Percentiles rank a stretch among this genome's conserved stretches.
phyloP scores from a whole-genome alignment of 1,140 invertebrate species.

The Nixonia krombeini region DNA sequence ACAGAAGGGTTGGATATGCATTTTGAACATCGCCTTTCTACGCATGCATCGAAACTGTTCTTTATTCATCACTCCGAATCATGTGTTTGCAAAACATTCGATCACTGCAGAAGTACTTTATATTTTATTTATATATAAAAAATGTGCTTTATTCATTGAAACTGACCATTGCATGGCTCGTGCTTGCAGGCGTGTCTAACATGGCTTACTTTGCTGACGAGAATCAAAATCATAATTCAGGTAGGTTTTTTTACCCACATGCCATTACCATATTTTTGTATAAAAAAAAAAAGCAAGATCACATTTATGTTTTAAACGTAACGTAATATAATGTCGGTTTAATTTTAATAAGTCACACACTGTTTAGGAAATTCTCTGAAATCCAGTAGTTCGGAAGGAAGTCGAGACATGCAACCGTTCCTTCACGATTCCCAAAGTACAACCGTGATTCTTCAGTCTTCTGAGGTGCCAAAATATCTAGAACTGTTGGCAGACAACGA shows the following conservation, averaged over 20 bases:
- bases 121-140: conserved; percentile 42
- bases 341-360: too few species aligned
- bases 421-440: conserved; percentile 59
- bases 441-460: conserved; percentile 41
- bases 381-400: conserved; percentile 64
- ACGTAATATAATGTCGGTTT: background rate
- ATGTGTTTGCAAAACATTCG: conserved; percentile 51
- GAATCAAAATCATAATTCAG: conserved; percentile 73
- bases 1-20: too few species aligned
- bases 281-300: too few species aligned
- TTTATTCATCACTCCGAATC: too few species aligned
- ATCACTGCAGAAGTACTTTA: conserved; percentile 8
- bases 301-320: too few species aligned
- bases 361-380: conserved; percentile 66
- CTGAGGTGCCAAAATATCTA: conserved; percentile 72
- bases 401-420: conserved; percentile 63
- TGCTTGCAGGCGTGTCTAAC: conserved; percentile 72
- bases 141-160: conserved; percentile 59
- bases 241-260: conserved; percentile 57
- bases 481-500: conserved; percentile 71
- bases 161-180: conserved; percentile 71
- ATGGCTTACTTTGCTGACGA: conserved; percentile 73
- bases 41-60: too few species aligned
- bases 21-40: too few species aligned
- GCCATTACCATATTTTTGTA: background rate